Base-by-base conservation (phyloP, 2,888 invertebrate species). In the Crossocerus cetratus region DNA sequence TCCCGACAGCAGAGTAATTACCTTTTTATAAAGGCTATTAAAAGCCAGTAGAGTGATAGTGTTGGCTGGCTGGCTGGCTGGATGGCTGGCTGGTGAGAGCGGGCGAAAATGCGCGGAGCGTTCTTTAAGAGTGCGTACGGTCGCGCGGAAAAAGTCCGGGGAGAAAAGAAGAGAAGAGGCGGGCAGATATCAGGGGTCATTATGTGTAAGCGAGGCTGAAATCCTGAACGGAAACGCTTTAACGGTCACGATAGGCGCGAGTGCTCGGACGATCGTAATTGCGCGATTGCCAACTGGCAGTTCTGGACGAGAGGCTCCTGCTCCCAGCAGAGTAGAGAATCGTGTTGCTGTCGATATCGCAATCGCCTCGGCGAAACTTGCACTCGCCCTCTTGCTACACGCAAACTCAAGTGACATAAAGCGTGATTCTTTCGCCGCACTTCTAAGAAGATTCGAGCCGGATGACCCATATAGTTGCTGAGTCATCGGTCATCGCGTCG, bases 281-380 rank as follows among this genome's bases (percentile, higher is more conserved):
- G 73, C 58, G 13, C 60, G 69, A 81, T 65, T 57, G 62, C 69
- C 49, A 54, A 45, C 55, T 57, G 58, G 68, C 65, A 62, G 71
- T 62, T 72, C 61, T 49, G 16, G 54, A 21, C 32, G 18, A 57
- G 56, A 20, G n/a, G n/a, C n/a, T n/a, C n/a, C 49, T 53, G 22
- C 61, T 56, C 49, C 23, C 62, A 65, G 56, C 63, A 70, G 60
- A 84, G 80, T 84, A 77, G 72, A 83, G 74, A 85, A 78, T 69
- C 84, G 71, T 85, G 85, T 85, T 83, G 76, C 65, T 74, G 64
- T 57, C 72, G 74, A 74, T 85, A 85, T 83, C 77, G 76, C 69
- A 76, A 70, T 78, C 77, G 58, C 44, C 49, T 67, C 66, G 32
- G 65, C 57, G 54, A 65, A 71, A 72, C 60, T 57, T 65, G 63